Evolutionary conservation across 2,888 invertebrate species (phyloP).

Genomic region (Tenodera sinensis): DNA sequence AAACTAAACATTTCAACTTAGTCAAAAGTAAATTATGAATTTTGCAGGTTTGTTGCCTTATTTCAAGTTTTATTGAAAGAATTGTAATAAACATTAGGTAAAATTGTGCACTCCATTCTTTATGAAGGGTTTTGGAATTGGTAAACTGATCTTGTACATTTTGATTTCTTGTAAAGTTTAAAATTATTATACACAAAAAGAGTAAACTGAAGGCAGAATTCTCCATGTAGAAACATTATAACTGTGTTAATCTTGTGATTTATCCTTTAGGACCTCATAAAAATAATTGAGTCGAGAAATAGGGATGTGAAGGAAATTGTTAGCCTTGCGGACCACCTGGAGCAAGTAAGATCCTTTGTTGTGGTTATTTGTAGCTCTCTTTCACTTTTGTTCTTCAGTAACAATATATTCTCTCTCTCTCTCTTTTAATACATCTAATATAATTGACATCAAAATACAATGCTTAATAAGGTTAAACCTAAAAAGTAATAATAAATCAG

Average conservation of each 20-base stretch:
- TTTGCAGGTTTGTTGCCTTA: too few relatives aligned
- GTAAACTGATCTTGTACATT: not conserved
- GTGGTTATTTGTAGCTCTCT: not conserved
- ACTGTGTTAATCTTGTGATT: conserved; percentile 21
- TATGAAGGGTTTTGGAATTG: not conserved
- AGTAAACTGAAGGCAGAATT: not conserved
- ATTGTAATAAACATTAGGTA: too few relatives aligned
- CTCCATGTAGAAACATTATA: not conserved
- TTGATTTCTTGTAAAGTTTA: too few relatives aligned
- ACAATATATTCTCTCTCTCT: not conserved
- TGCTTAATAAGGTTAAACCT: not conserved
- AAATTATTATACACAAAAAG: too few relatives aligned
- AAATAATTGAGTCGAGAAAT: conserved; percentile 66
- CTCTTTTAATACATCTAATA: not conserved
- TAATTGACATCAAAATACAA: not conserved
- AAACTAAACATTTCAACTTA: too few relatives aligned
- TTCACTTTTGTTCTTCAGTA: not conserved
- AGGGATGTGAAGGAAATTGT: conserved; percentile 70
- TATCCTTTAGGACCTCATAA: conserved; percentile 67
- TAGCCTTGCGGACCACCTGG: conserved; percentile 72
- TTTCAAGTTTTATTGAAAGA: too few relatives aligned
- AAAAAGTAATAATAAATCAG: not conserved
- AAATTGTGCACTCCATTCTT: too few relatives aligned
- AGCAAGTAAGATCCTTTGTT: conserved; percentile 68
- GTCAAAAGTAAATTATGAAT: too few relatives aligned